These are phyloP conservation scores for Xanthostigma xanthostigma DNA, from an alignment of 2,888 invertebrate genomes.

Conservation along the genomic window DNA sequence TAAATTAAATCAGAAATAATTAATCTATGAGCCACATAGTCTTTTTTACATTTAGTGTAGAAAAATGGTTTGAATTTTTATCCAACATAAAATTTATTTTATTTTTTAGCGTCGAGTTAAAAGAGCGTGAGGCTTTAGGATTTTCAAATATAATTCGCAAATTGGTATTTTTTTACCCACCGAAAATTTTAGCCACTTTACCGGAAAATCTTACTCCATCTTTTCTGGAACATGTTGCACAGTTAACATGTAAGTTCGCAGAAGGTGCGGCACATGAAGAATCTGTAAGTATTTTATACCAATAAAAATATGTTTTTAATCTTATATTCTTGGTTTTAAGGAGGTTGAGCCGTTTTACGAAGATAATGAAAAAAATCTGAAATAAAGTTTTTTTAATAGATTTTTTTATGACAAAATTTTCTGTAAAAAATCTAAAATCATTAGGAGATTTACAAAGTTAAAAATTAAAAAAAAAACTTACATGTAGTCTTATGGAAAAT, in stretches of 20 bases:
- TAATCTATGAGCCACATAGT: too few relatives aligned
- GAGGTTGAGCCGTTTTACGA: too few relatives aligned
- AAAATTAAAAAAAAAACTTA: too few relatives aligned
- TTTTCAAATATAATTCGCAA: conserved; percentile 51
- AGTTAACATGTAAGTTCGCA: conserved; percentile 46
- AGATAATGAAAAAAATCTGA: too few relatives aligned
- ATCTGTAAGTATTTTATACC: conserved; percentile 30
- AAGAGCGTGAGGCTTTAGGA: conserved; percentile 48
- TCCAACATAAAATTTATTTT: conserved; percentile 1
- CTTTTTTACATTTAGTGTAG: not conserved
- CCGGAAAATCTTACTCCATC: conserved; percentile 32
- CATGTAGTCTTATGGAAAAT: too few relatives aligned
- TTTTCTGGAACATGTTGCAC: conserved; percentile 44
- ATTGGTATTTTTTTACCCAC: conserved; percentile 40
- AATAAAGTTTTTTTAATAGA: too few relatives aligned
- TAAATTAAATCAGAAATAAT: too few relatives aligned
- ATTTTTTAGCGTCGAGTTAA: conserved; percentile 5
- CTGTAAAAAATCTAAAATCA: too few relatives aligned
- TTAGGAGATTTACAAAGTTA: too few relatives aligned
- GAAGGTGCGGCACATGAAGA: conserved; percentile 50
- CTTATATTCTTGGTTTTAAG: not conserved
- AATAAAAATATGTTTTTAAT: not conserved
- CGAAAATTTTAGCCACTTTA: conserved; percentile 31
- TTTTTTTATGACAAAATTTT: too few relatives aligned
- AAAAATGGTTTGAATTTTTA: not conserved